Conservation (phyloP, 2,888 invertebrate genomes). For the Platerodrilus igneus region DNA sequence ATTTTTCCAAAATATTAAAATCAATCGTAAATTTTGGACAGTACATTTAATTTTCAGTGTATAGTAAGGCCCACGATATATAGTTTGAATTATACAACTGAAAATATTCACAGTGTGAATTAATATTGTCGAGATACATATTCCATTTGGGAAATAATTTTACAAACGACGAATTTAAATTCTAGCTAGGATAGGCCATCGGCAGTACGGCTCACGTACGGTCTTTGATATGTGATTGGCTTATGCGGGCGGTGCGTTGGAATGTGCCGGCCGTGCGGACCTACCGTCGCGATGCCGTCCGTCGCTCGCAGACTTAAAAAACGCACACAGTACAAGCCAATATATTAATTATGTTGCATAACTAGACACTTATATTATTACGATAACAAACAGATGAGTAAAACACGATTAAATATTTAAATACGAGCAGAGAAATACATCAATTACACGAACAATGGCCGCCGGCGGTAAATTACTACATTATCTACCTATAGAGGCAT, state of each 20-base stretch:
- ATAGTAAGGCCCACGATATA: conserved; percentile 54
- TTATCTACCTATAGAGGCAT: too few species aligned
- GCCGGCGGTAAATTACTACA: too few species aligned
- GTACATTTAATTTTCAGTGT: conserved; percentile 51
- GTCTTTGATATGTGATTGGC: conserved; percentile 47
- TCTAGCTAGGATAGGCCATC: conserved; percentile 30
- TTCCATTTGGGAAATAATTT: conserved; percentile 42
- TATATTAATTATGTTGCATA: conserved; percentile 21
- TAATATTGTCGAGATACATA: conserved; percentile 49
- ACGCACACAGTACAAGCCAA: conserved; percentile 24
- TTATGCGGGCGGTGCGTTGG: conserved; percentile 36
- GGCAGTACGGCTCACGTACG: conserved; percentile 43
- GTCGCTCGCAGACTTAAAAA: conserved; percentile 25
- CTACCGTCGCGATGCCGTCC: conserved; percentile 31
- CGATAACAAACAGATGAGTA: conserved; percentile 25
- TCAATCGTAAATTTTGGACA: conserved; percentile 47
- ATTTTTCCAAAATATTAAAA: conserved; percentile 31
- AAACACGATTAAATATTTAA: conserved; percentile 23
- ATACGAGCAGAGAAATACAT: conserved; percentile 25
- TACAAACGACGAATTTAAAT: conserved; percentile 38
- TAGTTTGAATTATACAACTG: conserved; percentile 50
- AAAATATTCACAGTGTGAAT: conserved; percentile 49
- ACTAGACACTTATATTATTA: conserved; percentile 21
- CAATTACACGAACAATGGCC: conserved; percentile 23
- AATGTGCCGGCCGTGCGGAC: conserved; percentile 38